Percentiles rank a stretch among this genome's conserved stretches.
Evolutionary conservation across 2,888 invertebrate genomes (phyloP).

Genomic region (Patella pellucida): DNA sequence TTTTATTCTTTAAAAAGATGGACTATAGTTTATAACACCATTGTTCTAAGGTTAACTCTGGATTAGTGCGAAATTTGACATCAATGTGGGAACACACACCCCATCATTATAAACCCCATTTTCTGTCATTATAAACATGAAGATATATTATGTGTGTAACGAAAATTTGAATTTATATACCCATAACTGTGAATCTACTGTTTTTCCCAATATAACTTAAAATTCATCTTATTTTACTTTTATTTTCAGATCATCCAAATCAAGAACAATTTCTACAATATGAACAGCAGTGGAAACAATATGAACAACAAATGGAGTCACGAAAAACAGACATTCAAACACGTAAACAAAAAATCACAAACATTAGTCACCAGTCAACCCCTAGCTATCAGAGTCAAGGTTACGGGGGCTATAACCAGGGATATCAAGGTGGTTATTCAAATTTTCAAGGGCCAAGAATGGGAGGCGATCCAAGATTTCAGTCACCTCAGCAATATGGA

Average conservation of each 20-base stretch:
- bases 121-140: not conserved
- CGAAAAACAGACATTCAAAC: conserved; percentile 54
- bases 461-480: not conserved
- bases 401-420: conserved; percentile 14
- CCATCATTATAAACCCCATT: not conserved
- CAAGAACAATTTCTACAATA: conserved; percentile 78
- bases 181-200: too few species aligned
- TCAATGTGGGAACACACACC: too few species aligned
- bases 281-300: conserved; percentile 89
- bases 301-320: conserved; percentile 68
- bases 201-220: too few species aligned
- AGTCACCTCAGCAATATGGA: not conserved
- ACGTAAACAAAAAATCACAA: conserved; percentile 47
- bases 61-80: too few species aligned
- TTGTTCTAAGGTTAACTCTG: too few species aligned
- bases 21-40: too few species aligned
- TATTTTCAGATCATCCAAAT: conserved; percentile 82
- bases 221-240: not conserved
- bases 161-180: too few species aligned
- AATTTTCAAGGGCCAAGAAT: conserved; percentile 3
- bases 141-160: too few species aligned
- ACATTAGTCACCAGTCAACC: conserved; percentile 33
- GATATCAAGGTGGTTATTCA: not conserved
- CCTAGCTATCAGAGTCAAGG: conserved; percentile 21
- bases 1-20: too few species aligned